Conservation (phyloP, 2,888 invertebrate genomes). For the Cephus pulcher region DNA sequence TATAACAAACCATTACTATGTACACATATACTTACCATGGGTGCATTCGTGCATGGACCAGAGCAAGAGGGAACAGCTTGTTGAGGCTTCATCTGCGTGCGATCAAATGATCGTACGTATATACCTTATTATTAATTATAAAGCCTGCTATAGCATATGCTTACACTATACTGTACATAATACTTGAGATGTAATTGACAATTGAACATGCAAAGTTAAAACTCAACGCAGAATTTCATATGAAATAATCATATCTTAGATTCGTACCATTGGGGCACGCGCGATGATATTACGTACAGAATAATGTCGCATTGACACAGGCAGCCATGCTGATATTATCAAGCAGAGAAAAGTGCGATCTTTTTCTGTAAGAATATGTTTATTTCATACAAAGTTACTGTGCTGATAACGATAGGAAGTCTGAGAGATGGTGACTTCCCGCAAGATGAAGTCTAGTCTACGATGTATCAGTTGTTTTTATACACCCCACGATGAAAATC, state of each 20-base stretch:
- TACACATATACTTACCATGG: conserved; percentile 42
- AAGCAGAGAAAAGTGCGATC: conserved; percentile 6
- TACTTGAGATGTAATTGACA: conserved; percentile 15
- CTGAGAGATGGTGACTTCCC: neutral
- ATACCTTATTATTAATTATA: neutral
- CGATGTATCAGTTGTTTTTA: neutral
- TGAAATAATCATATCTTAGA: conserved; percentile 37
- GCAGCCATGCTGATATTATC: neutral
- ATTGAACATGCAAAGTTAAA: neutral
- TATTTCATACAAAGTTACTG: conserved; percentile 34
- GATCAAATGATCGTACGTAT: conserved; percentile 21
- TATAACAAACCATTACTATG: neutral
- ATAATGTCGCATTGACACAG: conserved; percentile 28
- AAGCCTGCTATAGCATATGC: neutral
- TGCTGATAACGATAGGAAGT: neutral
- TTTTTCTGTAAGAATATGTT: conserved; percentile 33
- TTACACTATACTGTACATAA: conserved; percentile 36
- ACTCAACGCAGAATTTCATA: conserved; percentile 20
- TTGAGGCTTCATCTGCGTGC: conserved; percentile 38
- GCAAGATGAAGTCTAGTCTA: neutral
- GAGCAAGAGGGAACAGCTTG: conserved; percentile 35
- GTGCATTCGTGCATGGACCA: conserved; percentile 51
- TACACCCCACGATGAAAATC: neutral
- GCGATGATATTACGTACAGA: conserved; percentile 34
- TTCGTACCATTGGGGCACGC: neutral